phyloP scores from a whole-genome alignment of 37 sponge, comb jelly and placozoan genomes.

The Spongilla lacustris region DNA sequence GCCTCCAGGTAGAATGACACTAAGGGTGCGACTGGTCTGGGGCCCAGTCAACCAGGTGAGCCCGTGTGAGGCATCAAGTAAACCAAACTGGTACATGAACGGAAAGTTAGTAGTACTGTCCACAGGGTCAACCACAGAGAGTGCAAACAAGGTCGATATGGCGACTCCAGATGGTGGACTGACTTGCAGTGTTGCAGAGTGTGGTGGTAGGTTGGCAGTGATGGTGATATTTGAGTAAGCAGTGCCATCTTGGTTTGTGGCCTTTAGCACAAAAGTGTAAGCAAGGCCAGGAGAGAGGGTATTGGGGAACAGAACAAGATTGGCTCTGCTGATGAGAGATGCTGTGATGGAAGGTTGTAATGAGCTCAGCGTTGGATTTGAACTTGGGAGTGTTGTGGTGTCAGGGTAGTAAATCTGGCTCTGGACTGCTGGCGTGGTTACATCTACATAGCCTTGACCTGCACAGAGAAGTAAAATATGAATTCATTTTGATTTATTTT shows the following conservation, averaged over 20 bases:
- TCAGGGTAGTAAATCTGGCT: conserved; percentile 13
- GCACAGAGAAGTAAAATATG: not conserved
- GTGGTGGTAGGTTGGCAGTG: conserved; percentile 31
- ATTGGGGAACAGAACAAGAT: conserved; percentile 44
- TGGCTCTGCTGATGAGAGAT: conserved; percentile 20
- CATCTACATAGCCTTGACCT: conserved; percentile 58
- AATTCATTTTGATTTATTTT: not conserved
- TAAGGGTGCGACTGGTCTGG: not conserved
- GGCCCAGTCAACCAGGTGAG: conserved; percentile 61
- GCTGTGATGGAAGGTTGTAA: not conserved
- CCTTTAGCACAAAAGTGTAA: conserved; percentile 63
- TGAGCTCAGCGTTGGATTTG: not conserved
- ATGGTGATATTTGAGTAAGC: conserved; percentile 36
- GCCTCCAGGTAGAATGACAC: conserved; percentile 38
- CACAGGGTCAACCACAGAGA: conserved; percentile 18
- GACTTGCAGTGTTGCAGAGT: not conserved
- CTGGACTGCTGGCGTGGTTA: not conserved
- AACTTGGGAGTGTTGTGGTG: not conserved
- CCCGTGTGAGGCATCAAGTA: not conserved
- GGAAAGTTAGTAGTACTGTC: conserved; percentile 29
- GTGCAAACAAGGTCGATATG: conserved; percentile 41
- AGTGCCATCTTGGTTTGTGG: conserved; percentile 16
- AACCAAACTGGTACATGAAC: conserved; percentile 68
- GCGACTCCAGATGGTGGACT: conserved; percentile 55
- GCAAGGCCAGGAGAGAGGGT: conserved; percentile 10